Conservation (phyloP, 1,140 invertebrate species). For the Rhopalosiphum padi region DNA sequence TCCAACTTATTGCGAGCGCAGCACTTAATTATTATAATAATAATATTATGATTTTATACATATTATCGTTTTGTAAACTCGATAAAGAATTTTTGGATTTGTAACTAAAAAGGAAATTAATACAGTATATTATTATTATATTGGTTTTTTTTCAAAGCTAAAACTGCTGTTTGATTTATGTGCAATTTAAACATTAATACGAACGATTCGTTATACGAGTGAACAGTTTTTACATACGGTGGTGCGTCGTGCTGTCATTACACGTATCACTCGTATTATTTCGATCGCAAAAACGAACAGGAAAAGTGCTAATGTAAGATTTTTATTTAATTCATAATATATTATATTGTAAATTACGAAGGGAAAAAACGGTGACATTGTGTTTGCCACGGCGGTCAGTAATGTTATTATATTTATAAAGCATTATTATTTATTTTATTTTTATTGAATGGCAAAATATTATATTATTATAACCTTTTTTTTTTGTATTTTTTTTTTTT, state of each 20-base stretch:
- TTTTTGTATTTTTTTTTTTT: background rate
- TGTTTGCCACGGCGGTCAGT: background rate
- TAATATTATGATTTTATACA: background rate
- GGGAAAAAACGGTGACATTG: background rate
- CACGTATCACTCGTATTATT: background rate
- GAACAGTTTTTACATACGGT: too few species aligned
- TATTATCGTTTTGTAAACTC: background rate
- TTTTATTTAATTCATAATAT: background rate
- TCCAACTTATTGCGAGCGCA: background rate
- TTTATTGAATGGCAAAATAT: background rate
- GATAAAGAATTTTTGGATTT: background rate
- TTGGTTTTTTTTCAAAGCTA: background rate
- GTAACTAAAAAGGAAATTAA: background rate
- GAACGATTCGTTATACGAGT: background rate
- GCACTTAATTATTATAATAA: background rate
- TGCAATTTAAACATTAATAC: background rate
- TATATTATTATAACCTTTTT: background rate
- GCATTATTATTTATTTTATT: background rate
- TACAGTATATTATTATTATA: background rate
- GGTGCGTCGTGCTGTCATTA: too few species aligned
- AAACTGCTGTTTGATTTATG: background rate
- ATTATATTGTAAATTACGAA: background rate
- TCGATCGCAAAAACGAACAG: background rate
- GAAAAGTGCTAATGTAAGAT: background rate
- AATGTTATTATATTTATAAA: background rate